Evolutionary conservation across 1,140 invertebrate genomes (phyloP).

Genomic region (Drosophila arizonae): DNA sequence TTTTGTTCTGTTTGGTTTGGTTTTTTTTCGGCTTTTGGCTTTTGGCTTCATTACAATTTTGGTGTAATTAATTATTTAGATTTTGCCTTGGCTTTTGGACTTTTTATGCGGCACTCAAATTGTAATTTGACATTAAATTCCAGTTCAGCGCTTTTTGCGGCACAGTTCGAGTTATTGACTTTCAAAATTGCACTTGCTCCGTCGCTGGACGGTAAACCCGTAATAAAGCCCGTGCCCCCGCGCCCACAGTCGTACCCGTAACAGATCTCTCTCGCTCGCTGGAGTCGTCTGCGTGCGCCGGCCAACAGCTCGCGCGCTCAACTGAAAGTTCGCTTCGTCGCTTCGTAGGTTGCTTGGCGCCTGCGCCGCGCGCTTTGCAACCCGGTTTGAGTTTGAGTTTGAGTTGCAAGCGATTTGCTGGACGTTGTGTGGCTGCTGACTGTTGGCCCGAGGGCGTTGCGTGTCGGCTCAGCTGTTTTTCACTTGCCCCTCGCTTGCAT

Average conservation of each 20-base stretch:
- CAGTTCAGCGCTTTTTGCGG: constrained; percentile 23
- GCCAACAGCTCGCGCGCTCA: constrained; percentile 46
- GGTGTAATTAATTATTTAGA: constrained; percentile 42
- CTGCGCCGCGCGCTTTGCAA: constrained; percentile 32
- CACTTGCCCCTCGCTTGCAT: constrained; percentile 34
- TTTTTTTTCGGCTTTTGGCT: neutral
- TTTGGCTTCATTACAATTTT: constrained; percentile 40
- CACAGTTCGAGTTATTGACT: constrained; percentile 27
- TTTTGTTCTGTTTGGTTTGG: neutral
- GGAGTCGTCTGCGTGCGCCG: constrained; percentile 11
- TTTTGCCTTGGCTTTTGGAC: neutral
- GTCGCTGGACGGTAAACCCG: neutral
- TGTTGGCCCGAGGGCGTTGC: constrained; percentile 33
- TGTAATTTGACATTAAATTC: constrained; percentile 49
- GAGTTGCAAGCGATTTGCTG: neutral
- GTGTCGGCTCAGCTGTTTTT: constrained; percentile 76
- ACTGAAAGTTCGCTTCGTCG: constrained; percentile 49
- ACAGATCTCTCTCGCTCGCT: too few relatives aligned
- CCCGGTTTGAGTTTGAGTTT: constrained; percentile 23
- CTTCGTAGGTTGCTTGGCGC: constrained; percentile 24
- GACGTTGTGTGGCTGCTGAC: neutral
- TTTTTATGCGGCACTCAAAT: constrained; percentile 36
- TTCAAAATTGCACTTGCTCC: constrained; percentile 41
- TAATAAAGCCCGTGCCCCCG: neutral
- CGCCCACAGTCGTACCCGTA: neutral